Conservation (phyloP, 2,113 vertebrate species). For the Bufo bufo region DNA sequence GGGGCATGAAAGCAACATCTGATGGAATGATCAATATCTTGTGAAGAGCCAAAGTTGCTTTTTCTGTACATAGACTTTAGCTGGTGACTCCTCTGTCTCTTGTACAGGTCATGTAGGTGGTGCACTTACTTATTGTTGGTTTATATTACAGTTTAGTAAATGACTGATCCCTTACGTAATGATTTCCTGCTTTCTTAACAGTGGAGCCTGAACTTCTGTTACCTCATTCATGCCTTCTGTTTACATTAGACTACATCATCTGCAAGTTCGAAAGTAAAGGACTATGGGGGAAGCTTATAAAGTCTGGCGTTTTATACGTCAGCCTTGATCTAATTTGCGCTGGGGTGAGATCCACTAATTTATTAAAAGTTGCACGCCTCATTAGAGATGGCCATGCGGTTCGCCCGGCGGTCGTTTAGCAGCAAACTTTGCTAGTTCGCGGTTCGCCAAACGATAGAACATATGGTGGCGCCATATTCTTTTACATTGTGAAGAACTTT, state of each 20-base stretch:
- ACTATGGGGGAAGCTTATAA: no score
- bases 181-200: neutral
- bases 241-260: neutral
- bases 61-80: neutral
- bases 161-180: neutral
- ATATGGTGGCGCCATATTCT: no score
- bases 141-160: neutral
- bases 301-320: no score
- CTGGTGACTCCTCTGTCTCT: neutral
- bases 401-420: no score
- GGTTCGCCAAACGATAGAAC: no score
- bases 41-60: neutral
- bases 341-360: no score
- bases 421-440: no score
- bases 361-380: no score
- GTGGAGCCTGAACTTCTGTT: neutral
- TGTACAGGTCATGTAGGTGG: neutral
- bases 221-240: neutral
- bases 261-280: neutral
- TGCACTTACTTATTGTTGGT: neutral
- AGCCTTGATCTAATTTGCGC: no score
- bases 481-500: no score
- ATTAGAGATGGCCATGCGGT: no score
- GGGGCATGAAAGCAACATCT: neutral
- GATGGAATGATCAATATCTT: neutral